phyloP scores from a whole-genome alignment of 2,888 invertebrate species.

The Lithophane leautieri region DNA sequence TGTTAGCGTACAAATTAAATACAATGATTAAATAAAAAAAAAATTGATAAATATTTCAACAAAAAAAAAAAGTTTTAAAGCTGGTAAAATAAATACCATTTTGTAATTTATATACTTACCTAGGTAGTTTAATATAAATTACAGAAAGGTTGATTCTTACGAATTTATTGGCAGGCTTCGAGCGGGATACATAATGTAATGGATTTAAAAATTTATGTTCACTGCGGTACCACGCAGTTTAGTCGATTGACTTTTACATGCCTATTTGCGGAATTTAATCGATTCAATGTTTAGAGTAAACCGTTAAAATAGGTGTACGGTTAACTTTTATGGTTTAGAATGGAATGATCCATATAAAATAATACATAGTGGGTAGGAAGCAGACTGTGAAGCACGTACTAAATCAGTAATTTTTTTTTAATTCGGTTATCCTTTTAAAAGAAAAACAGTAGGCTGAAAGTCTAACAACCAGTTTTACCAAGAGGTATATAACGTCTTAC shows the following conservation, averaged over 20 bases:
- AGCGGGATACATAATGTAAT: constrained; percentile 26
- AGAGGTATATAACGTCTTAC: neutral
- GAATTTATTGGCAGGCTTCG: constrained; percentile 25
- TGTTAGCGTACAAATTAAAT: too few relatives aligned
- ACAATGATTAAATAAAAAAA: too few relatives aligned
- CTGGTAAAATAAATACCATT: neutral
- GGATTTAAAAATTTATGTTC: constrained; percentile 33
- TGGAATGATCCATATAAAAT: neutral
- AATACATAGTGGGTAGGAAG: neutral
- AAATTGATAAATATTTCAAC: too few relatives aligned
- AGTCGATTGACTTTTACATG: constrained; percentile 46
- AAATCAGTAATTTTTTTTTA: too few relatives aligned
- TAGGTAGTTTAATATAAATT: constrained; percentile 14
- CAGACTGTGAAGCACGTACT: neutral
- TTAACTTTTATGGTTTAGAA: constrained; percentile 3
- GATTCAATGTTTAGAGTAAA: constrained; percentile 12
- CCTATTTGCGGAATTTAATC: constrained; percentile 14
- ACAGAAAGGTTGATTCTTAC: neutral
- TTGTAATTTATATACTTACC: neutral
- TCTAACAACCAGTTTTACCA: too few relatives aligned
- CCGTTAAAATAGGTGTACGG: neutral
- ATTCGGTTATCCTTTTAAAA: too few relatives aligned
- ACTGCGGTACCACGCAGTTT: constrained; percentile 11
- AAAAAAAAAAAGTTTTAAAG: neutral
- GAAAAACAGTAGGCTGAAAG: too few relatives aligned